These are phyloP conservation scores for Drosophila tani DNA, from an alignment of 1,140 invertebrate species.

Conservation along the genomic window DNA sequence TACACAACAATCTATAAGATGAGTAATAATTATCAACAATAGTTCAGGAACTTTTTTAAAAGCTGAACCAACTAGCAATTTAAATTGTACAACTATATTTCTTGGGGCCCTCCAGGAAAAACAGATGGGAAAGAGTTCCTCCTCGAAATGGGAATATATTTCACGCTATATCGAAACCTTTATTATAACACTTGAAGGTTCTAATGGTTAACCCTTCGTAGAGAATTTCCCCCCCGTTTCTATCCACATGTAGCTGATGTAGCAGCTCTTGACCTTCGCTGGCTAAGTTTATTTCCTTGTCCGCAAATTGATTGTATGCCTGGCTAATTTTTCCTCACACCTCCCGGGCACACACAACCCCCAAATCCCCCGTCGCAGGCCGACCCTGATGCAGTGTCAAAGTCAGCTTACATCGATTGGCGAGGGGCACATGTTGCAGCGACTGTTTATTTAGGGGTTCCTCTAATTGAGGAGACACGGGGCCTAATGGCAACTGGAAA, in stretches of 20 bases:
- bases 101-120: background rate
- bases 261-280: constrained; percentile 18
- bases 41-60: background rate
- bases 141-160: too few relatives aligned
- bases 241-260: background rate
- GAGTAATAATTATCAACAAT: background rate
- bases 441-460: constrained; percentile 11
- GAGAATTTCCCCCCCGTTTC: background rate
- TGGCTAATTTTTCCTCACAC: constrained; percentile 51
- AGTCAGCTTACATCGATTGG: constrained; percentile 74
- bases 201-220: background rate
- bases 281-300: constrained; percentile 33
- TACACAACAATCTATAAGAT: background rate
- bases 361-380: background rate
- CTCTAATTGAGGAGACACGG: constrained; percentile 35
- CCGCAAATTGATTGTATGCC: constrained; percentile 63
- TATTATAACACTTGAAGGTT: background rate
- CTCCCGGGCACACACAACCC: background rate
- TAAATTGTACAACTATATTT: background rate
- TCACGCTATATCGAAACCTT: background rate
- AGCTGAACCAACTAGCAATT: constrained; percentile 1
- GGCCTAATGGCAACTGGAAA: constrained; percentile 4
- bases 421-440: constrained; percentile 2
- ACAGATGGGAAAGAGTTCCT: too few relatives aligned
- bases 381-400: constrained; percentile 70